Evolutionary conservation across 2,888 invertebrate genomes (phyloP).

Genomic region (Acrobasis repandana): DNA sequence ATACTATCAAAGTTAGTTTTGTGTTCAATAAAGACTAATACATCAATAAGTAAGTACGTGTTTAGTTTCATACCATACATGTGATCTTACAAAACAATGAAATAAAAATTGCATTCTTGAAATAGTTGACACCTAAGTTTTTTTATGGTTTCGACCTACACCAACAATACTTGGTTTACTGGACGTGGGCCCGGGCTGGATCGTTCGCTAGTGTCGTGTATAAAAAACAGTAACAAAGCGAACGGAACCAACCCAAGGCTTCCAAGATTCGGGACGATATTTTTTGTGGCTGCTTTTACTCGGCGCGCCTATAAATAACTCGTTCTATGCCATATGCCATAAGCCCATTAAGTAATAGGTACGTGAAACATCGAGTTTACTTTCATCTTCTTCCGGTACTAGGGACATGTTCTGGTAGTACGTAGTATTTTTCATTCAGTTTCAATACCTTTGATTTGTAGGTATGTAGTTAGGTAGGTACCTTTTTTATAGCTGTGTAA

Average conservation of each 20-base stretch:
- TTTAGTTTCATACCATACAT: no score
- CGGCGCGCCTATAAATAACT: slow-evolving; percentile 62
- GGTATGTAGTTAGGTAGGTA: no score
- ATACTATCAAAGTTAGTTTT: no score
- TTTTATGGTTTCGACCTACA: slow-evolving; percentile 56
- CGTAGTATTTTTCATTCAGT: not conserved
- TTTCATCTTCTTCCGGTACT: slow-evolving; percentile 46
- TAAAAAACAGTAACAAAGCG: slow-evolving; percentile 56
- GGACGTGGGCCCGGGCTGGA: slow-evolving; percentile 43
- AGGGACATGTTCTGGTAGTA: slow-evolving; percentile 17
- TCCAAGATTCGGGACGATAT: slow-evolving; percentile 65
- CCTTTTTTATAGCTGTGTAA: slow-evolving; percentile 14
- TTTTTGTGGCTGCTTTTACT: slow-evolving; percentile 66
- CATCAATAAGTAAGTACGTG: no score
- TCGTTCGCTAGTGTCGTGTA: slow-evolving; percentile 45
- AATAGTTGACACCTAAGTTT: slow-evolving; percentile 1
- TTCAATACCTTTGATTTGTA: no score
- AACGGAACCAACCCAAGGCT: slow-evolving; percentile 61
- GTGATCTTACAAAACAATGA: no score
- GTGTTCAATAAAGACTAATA: no score
- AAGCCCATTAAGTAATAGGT: slow-evolving; percentile 44
- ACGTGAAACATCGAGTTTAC: slow-evolving; percentile 36
- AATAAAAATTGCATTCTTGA: slow-evolving; percentile 31
- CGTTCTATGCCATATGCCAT: slow-evolving; percentile 51
- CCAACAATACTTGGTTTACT: slow-evolving; percentile 55